Conservation (phyloP, 2,888 invertebrate species). For the Brenthis hecate region DNA sequence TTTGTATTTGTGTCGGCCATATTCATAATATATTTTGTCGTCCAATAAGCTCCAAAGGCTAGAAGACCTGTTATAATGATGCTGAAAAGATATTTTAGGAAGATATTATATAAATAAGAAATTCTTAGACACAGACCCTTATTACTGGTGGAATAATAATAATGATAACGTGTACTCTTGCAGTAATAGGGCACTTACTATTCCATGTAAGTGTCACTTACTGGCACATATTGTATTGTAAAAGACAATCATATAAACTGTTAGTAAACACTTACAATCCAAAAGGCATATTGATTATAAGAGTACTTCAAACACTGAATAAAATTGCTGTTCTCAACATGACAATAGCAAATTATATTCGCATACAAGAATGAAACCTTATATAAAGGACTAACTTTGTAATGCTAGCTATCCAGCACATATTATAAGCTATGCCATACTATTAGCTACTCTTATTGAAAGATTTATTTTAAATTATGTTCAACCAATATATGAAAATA, state of each 20-base stretch:
- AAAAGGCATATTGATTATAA: slow-evolving; percentile 52
- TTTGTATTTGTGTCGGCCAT: slow-evolving; percentile 9
- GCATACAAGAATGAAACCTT: neutral
- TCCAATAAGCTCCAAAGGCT: slow-evolving; percentile 66
- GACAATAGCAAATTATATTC: slow-evolving; percentile 1
- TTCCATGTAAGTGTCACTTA: too few relatives aligned
- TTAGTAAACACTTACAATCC: slow-evolving; percentile 58
- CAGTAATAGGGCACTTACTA: too few relatives aligned
- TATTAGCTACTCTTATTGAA: too few relatives aligned
- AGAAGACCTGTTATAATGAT: slow-evolving; percentile 41
- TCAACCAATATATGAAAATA: too few relatives aligned
- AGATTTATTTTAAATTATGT: too few relatives aligned
- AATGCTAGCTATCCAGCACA: too few relatives aligned
- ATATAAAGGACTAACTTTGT: neutral
- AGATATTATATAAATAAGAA: neutral
- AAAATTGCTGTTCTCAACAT: neutral
- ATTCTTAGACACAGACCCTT: too few relatives aligned
- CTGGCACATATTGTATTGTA: too few relatives aligned
- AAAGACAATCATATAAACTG: neutral
- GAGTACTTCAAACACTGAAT: neutral
- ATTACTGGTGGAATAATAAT: too few relatives aligned
- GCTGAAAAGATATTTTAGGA: slow-evolving; percentile 14
- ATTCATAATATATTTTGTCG: slow-evolving; percentile 47
- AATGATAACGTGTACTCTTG: too few relatives aligned
- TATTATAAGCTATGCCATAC: too few relatives aligned